Base-by-base conservation (phyloP, 2,888 invertebrate species). In the Drosophila kambysellisi region DNA sequence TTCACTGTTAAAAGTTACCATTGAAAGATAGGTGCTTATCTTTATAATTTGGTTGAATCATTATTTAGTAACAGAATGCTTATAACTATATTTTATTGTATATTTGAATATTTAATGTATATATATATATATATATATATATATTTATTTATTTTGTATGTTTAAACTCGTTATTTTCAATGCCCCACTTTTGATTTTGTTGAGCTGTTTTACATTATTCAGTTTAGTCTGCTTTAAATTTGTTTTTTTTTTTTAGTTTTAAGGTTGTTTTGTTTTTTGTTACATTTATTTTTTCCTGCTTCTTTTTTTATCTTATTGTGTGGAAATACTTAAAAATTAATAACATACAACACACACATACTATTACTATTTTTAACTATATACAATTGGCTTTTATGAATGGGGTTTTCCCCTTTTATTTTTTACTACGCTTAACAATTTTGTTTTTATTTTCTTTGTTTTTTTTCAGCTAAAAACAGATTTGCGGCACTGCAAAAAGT, bases 271-370 rank as follows among this genome's bases (percentile, higher is more conserved):
- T 70, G 3, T 41, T 57, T 48, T 41, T 41, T 33, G 15, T 46
- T 25, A 46, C 25, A 46, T 15, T 7, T 25, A 46, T 33, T 33
- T 62, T 30, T 64, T 39, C 1, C 1, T 43, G 76, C 74, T 78
- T 78, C 64, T 79, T 56, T 79, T 56, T 62, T 48, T 56, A 67
- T 81, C 54, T 46, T 57, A 57, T 65, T 62, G 62, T 76, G 56
- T 68, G 59, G 58, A 58, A 69, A 48, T 74, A 51, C 72, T 81
- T 81, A 74, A 56, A 68, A 87, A 76, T 79, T 85, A 91, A 79
- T 80, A 89, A 91, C 90, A 88, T 85, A 89, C 81, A 84, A 82
- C 88, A 85, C 90, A 86, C 70, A 80, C 72, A 84, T 79, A 30
- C n/a, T 15, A 29, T 56, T n/a, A n/a, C n/a, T 69, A 82, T 53